Conservation (phyloP, 2,797 vertebrate species). For the Strix occidentalis region DNA sequence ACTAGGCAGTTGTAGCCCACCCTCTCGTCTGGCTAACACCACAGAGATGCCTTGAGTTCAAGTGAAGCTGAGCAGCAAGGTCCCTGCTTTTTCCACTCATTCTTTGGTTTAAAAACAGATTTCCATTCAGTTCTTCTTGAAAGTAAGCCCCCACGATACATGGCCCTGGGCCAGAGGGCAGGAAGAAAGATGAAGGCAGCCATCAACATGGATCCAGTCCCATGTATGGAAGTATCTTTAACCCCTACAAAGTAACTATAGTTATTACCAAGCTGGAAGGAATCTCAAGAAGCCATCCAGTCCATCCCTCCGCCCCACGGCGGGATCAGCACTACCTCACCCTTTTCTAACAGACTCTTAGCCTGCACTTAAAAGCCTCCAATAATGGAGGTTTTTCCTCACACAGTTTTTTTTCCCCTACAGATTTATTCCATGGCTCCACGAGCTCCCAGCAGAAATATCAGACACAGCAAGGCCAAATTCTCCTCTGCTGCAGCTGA, state of each 20-base stretch:
- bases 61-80: background rate
- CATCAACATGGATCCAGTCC: background rate
- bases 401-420: background rate
- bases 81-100: background rate
- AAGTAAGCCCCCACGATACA: background rate
- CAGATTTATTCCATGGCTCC: background rate
- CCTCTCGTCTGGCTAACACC: background rate
- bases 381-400: background rate
- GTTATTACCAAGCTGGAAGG: background rate
- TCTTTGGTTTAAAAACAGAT: background rate
- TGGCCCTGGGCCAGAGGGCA: background rate
- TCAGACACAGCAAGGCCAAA: background rate
- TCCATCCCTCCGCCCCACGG: background rate
- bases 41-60: background rate
- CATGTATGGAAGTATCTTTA: background rate
- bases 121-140: background rate
- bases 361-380: background rate
- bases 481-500: background rate
- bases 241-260: background rate
- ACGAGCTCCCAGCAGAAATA: background rate
- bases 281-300: constrained; percentile 7
- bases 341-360: background rate
- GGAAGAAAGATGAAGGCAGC: background rate
- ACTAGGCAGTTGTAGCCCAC: background rate
- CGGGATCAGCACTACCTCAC: background rate